phyloP scores from a whole-genome alignment of 2,888 invertebrate genomes.

The Chrysodeixis includens region DNA sequence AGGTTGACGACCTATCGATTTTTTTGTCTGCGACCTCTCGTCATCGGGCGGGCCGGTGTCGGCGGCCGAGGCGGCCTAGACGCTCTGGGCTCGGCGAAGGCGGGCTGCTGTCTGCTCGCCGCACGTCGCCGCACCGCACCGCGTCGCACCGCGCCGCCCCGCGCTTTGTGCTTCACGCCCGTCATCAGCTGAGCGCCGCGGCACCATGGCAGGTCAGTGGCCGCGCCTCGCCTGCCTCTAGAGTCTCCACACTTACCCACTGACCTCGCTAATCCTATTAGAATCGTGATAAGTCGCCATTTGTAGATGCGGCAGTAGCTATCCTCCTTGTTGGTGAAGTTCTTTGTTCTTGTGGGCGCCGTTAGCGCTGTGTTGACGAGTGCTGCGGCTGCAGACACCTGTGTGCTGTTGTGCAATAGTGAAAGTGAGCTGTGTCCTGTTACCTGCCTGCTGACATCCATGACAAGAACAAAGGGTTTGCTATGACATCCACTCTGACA shows the following conservation, averaged over 20 bases:
- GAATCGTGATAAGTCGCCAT: slow-evolving; percentile 28
- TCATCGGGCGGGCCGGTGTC: slow-evolving; percentile 80
- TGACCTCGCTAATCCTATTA: slow-evolving; percentile 57
- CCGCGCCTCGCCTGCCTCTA: slow-evolving; percentile 64
- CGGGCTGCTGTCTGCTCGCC: slow-evolving; percentile 53
- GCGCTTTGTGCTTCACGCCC: slow-evolving; percentile 57
- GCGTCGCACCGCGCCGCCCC: slow-evolving; percentile 53
- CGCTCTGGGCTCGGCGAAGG: slow-evolving; percentile 59
- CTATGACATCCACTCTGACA: slow-evolving; percentile 11
- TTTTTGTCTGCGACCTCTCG: slow-evolving; percentile 88
- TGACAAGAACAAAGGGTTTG: slow-evolving; percentile 63
- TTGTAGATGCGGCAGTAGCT: slow-evolving; percentile 19
- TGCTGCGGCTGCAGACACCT: slow-evolving; percentile 25
- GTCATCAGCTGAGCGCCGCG: slow-evolving; percentile 72
- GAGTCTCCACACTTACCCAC: slow-evolving; percentile 58
- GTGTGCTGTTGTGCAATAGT: slow-evolving; percentile 67
- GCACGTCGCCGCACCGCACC: slow-evolving; percentile 47
- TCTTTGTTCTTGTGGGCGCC: slow-evolving; percentile 67
- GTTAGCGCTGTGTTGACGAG: slow-evolving; percentile 35
- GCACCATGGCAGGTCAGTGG: slow-evolving; percentile 74
- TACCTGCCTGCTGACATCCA: slow-evolving; percentile 42
- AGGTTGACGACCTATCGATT: slow-evolving; percentile 89
- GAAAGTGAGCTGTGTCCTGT: slow-evolving; percentile 65
- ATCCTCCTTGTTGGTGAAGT: slow-evolving; percentile 44
- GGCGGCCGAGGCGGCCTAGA: slow-evolving; percentile 73